Conservation (phyloP, 2,113 vertebrate species). For the Lepisosteus osseus region DNA sequence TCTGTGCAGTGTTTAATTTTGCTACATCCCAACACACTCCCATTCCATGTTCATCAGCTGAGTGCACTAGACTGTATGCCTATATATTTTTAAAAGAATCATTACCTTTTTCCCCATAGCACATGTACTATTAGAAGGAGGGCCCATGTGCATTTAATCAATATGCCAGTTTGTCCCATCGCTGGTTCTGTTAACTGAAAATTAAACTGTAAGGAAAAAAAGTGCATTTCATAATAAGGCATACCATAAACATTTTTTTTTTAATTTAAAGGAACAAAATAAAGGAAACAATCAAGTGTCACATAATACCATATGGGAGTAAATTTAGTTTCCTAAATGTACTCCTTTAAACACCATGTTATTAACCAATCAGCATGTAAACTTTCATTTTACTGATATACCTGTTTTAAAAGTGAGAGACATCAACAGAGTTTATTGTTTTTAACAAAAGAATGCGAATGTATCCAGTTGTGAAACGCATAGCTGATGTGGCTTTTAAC, state of each 20-base stretch:
- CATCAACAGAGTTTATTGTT: not conserved
- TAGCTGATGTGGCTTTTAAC: not conserved
- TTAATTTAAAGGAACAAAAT: constrained; percentile 24
- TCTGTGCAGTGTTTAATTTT: not conserved
- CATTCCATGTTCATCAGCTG: not conserved
- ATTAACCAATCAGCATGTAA: not conserved
- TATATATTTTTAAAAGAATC: constrained; percentile 19
- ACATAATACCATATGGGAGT: not conserved
- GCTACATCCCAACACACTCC: not conserved
- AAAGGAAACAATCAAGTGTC: constrained; percentile 1
- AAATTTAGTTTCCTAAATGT: not conserved
- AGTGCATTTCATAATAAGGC: constrained; percentile 18
- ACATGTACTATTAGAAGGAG: constrained; percentile 75
- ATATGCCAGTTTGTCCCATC: constrained; percentile 75
- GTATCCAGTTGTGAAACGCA: not conserved
- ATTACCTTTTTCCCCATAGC: constrained; percentile 87
- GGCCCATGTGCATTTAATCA: constrained; percentile 80
- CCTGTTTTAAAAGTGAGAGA: not conserved
- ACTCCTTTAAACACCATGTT: not conserved
- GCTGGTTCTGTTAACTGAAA: constrained; percentile 70
- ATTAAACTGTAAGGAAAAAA: constrained; percentile 73
- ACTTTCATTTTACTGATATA: constrained; percentile 3
- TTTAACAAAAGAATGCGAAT: not conserved
- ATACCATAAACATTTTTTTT: not conserved
- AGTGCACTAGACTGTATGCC: not conserved